Conservation (phyloP, 2,113 vertebrate species). For the Microtus richardsoni region DNA sequence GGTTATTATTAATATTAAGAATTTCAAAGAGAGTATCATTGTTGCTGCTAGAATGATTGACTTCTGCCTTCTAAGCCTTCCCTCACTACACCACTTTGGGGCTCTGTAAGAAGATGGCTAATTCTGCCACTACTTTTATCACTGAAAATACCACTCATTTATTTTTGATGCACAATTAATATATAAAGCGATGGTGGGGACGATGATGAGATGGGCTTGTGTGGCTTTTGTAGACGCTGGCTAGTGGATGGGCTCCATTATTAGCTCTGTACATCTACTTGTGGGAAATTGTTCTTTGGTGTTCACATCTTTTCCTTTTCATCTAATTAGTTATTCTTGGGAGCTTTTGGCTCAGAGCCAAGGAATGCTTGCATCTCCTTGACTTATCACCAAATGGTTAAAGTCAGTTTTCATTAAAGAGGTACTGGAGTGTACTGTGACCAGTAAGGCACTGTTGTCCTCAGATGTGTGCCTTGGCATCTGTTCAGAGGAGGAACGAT, state of each 20-base stretch:
- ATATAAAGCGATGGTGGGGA: neutral
- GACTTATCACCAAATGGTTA: slow-evolving; percentile 55
- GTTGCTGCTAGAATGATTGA: neutral
- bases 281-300: neutral
- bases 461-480: slow-evolving; percentile 59
- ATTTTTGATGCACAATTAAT: slow-evolving; percentile 33
- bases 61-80: neutral
- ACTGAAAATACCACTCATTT: slow-evolving; percentile 1
- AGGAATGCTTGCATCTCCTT: slow-evolving; percentile 38
- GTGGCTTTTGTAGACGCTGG: slow-evolving; percentile 32
- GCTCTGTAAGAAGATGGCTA: neutral
- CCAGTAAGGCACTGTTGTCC: slow-evolving; percentile 27
- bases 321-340: slow-evolving; percentile 37
- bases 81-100: neutral
- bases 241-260: neutral
- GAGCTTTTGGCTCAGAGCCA: slow-evolving; percentile 39
- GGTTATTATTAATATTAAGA: slow-evolving; percentile 28
- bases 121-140: neutral
- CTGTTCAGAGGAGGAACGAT: slow-evolving; percentile 73
- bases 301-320: slow-evolving; percentile 29
- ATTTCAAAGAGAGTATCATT: neutral
- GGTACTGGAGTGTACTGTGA: slow-evolving; percentile 37
- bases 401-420: slow-evolving; percentile 51
- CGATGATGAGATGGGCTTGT: neutral
- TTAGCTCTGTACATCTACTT: neutral